Percentiles rank a stretch among this genome's conserved stretches.
Conservation (phyloP, 2,888 invertebrate species). For the Agrenia bidenticulata region DNA sequence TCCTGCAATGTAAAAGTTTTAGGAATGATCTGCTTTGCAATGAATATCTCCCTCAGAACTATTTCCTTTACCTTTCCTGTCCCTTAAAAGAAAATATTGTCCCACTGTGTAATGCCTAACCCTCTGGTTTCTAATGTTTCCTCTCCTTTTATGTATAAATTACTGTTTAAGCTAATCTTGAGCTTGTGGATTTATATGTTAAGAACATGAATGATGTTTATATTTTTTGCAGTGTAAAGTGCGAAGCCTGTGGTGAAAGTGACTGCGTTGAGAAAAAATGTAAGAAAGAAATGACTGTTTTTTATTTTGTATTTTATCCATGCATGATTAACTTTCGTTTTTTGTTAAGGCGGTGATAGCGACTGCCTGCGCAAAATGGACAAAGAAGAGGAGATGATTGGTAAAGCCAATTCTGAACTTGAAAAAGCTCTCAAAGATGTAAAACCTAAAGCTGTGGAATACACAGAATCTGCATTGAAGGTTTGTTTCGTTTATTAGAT, state of each 20-base stretch:
- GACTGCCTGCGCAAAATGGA: slow-evolving; percentile 49
- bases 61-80: too few species aligned
- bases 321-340: not conserved
- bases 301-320: not conserved
- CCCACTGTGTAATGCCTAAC: too few species aligned
- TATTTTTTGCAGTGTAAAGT: slow-evolving; percentile 14
- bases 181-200: too few species aligned
- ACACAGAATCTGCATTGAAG: slow-evolving; percentile 51
- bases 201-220: too few species aligned
- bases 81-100: too few species aligned
- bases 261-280: slow-evolving; percentile 32
- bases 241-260: slow-evolving; percentile 4
- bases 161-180: too few species aligned
- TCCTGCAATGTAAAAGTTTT: not conserved
- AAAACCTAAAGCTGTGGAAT: slow-evolving; percentile 48
- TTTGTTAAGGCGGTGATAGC: slow-evolving; percentile 31
- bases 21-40: too few species aligned
- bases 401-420: slow-evolving; percentile 49
- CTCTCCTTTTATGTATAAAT: too few species aligned
- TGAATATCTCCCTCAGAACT: too few species aligned
- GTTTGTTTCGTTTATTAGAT: too few species aligned
- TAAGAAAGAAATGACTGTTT: not conserved
- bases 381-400: slow-evolving; percentile 48
- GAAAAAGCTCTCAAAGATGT: slow-evolving; percentile 50
- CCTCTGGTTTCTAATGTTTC: not conserved